Evolutionary conservation across 2,797 vertebrate species (phyloP).

Genomic region (Crypturellus tataupa): DNA sequence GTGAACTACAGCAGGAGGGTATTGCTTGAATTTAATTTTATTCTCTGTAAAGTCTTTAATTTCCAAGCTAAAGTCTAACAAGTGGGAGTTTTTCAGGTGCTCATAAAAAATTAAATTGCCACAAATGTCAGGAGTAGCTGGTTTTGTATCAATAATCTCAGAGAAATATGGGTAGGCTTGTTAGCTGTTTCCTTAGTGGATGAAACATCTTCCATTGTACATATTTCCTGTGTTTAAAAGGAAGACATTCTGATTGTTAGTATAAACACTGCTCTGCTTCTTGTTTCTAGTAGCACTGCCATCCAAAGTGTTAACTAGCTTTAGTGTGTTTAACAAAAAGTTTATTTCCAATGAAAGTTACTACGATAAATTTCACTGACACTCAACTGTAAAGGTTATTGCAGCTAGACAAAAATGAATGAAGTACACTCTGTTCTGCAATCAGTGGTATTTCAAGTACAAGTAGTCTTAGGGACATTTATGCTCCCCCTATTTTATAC

Average conservation of each 20-base stretch:
- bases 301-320: background rate
- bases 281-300: background rate
- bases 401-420: background rate
- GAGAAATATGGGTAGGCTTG: background rate
- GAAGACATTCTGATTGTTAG: background rate
- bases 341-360: background rate
- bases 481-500: background rate
- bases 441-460: background rate
- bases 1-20: background rate
- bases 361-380: background rate
- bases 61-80: background rate
- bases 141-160: background rate
- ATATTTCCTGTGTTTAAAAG: background rate
- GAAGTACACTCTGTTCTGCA: background rate
- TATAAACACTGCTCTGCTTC: background rate
- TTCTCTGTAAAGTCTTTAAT: background rate
- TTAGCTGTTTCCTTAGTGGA: background rate
- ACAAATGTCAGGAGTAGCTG: background rate
- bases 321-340: background rate
- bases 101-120: background rate
- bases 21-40: background rate
- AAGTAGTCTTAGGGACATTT: background rate
- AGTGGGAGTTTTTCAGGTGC: background rate
- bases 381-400: background rate
- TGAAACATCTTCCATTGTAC: background rate